Base-by-base conservation (phyloP, 2,797 vertebrate species). In the Myripristis murdjan region DNA sequence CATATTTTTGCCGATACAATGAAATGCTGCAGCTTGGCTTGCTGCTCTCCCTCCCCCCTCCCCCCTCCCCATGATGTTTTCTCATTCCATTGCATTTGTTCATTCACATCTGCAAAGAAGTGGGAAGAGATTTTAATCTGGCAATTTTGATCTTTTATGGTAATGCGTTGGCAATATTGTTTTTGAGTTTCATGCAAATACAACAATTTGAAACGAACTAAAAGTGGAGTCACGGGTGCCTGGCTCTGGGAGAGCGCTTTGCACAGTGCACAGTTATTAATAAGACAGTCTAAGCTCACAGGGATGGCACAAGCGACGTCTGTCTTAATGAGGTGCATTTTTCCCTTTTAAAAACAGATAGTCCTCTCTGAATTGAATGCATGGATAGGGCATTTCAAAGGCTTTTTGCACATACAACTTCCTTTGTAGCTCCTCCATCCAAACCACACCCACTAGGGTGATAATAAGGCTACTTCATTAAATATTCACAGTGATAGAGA, bases 401-500 rank as follows among this genome's bases (percentile, higher is more conserved):
- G 33, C 5, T 24, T 26, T 41, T 7, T 1, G 12, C n/a, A 18
- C 3, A 46, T 18, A 46, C 28, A 41, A 62, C 41, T 63, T 15
- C 54, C 51, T 65, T 71, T 58, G 14, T 35, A 55, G 18, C 52
- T 54, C 48, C 6, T 18, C 48, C 28, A 39, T 35, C 64, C 20
- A 18, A 65, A 37, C 59, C 51, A 16, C 16, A 44, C n/a, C 22
- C 48, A 44, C 56, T 56, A 44, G 18, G 37, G 31, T 20, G 18
- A 75, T 57, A 81, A 73, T 70, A 52, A 79, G 66, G 12, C 44
- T 3, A 11, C 22, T 53, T 64, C 26, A 33, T 81, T 62, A 58
- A 26, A 70, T 41, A 69, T 76, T 65, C 59, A 58, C 7, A 46
- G 47, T 55, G 31, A 37, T 18, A n/a, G 16, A 63, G 44, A 62